Evolutionary conservation across 2,797 vertebrate species (phyloP).

Genomic region (Perodicticus potto): DNA sequence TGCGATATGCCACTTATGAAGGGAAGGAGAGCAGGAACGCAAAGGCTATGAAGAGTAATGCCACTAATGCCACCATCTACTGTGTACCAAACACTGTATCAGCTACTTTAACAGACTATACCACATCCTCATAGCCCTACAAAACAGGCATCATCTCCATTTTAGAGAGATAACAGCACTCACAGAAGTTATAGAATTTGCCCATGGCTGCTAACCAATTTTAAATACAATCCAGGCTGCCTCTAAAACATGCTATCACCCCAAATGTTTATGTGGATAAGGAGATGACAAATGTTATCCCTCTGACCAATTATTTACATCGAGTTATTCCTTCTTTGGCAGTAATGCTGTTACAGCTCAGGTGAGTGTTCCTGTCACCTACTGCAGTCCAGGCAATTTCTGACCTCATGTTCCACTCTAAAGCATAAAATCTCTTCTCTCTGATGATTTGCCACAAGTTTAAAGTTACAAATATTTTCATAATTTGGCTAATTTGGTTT

Average conservation of each 20-base stretch:
- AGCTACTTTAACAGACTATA: background rate
- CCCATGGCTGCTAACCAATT: background rate
- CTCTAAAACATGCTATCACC: background rate
- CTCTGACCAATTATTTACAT: slow-evolving; percentile 15
- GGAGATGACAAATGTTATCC: background rate
- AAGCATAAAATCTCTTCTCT: background rate
- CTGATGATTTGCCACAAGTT: background rate
- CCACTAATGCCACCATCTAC: background rate
- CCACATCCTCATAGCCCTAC: background rate
- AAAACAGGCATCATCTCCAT: background rate
- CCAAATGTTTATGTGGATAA: background rate
- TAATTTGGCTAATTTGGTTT: background rate
- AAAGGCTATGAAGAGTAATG: background rate
- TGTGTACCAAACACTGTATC: background rate
- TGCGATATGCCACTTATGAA: background rate
- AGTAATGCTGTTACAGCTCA: background rate
- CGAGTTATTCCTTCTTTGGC: background rate
- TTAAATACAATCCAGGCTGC: slow-evolving; percentile 50
- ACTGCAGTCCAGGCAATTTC: background rate
- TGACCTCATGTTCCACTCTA: background rate
- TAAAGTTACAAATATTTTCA: slow-evolving; percentile 36
- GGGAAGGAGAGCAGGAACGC: background rate
- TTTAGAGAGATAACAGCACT: background rate
- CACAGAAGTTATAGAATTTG: background rate
- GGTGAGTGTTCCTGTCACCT: background rate